A percentile compares a stretch with the other conserved stretches of the same genome.
phyloP scores from a whole-genome alignment of 2,113 vertebrate genomes.

The Desmodus rotundus region DNA sequence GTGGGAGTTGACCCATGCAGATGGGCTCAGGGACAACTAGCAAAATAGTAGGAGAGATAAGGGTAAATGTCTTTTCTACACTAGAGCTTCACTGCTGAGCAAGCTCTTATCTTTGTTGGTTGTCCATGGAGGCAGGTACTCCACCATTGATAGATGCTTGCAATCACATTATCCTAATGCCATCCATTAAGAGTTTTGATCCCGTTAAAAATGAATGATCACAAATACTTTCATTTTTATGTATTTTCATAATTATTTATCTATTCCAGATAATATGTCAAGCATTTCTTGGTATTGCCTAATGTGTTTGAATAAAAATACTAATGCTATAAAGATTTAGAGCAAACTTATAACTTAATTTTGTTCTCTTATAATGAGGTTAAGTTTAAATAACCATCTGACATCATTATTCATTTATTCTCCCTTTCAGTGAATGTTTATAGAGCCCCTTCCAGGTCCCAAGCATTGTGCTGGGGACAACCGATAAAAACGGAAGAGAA shows the following conservation, averaged over 20 bases:
- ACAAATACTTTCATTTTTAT: background rate
- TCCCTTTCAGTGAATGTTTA: background rate
- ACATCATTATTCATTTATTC: background rate
- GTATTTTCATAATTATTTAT: background rate
- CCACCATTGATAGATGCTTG: background rate
- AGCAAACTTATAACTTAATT: background rate
- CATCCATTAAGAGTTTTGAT: background rate
- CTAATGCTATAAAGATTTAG: background rate
- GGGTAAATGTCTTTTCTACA: background rate
- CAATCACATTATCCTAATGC: background rate
- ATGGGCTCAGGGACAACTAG: background rate
- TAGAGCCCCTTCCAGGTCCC: background rate
- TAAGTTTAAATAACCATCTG: background rate
- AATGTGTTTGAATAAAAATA: slow-evolving; percentile 28
- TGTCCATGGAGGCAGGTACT: background rate
- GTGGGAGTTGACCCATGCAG: background rate
- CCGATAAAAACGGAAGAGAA: background rate
- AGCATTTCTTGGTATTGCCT: background rate
- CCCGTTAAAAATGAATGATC: background rate
- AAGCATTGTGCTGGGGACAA: background rate
- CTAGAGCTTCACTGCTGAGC: background rate
- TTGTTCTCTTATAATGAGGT: background rate
- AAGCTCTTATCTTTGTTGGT: background rate
- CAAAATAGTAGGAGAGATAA: background rate
- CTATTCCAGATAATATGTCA: background rate